phyloP scores from a whole-genome alignment of 2,888 invertebrate species.

The Teleogryllus oceanicus region DNA sequence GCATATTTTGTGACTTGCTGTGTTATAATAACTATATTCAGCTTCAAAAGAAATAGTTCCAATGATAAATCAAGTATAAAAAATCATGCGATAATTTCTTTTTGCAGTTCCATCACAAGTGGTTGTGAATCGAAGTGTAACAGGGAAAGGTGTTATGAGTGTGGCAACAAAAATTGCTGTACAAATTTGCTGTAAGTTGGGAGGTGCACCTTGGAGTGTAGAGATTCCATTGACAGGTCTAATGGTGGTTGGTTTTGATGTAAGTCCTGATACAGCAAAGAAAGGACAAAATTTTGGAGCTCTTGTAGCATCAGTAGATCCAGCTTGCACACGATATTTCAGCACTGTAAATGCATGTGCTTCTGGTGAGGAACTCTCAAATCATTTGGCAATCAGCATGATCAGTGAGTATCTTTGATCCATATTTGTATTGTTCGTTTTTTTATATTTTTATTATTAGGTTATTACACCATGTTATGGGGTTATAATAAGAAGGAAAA shows the following conservation, averaged over 20 bases:
- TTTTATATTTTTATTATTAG: too few species aligned
- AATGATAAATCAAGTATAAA: too few species aligned
- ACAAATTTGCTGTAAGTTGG: constrained; percentile 89
- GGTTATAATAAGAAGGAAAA: too few species aligned
- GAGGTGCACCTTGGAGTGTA: constrained; percentile 84
- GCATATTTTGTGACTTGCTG: too few species aligned
- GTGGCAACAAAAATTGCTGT: constrained; percentile 90
- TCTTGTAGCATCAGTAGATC: constrained; percentile 50
- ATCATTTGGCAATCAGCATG: constrained; percentile 58
- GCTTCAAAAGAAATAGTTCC: too few species aligned
- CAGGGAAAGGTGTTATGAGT: constrained; percentile 64
- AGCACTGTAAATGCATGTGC: constrained; percentile 68
- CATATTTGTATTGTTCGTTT: too few species aligned
- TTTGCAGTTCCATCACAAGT: constrained; percentile 49
- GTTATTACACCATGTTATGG: too few species aligned
- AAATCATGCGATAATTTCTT: too few species aligned
- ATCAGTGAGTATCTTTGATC: neutral
- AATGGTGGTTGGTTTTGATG: constrained; percentile 86
- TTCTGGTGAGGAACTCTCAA: constrained; percentile 71
- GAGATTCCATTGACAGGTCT: constrained; percentile 60
- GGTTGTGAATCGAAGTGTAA: constrained; percentile 54
- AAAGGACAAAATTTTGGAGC: constrained; percentile 54
- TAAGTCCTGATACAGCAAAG: constrained; percentile 74
- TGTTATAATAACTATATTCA: too few species aligned
- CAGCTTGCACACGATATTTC: constrained; percentile 58